phyloP scores from a whole-genome alignment of 1,140 invertebrate genomes.

The Laodelphax striatellus region DNA sequence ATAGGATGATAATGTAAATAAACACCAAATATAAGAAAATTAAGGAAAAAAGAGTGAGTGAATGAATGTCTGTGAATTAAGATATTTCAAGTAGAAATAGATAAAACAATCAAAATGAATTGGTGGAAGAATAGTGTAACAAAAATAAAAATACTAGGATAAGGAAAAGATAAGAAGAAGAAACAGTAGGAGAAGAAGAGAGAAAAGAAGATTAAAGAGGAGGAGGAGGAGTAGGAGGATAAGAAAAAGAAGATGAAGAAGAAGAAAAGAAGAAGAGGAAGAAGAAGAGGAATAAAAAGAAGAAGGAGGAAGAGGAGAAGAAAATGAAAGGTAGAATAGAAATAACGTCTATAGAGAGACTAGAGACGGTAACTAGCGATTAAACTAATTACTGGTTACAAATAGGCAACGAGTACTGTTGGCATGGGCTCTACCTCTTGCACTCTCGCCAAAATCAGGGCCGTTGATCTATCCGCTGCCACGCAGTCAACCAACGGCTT shows the following conservation, averaged over 20 bases:
- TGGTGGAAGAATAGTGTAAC: conserved; percentile 12
- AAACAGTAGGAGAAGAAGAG: neutral
- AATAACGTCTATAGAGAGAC: neutral
- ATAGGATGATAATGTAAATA: too few species aligned
- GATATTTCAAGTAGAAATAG: conserved; percentile 14
- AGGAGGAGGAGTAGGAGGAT: neutral
- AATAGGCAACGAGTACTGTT: too few species aligned
- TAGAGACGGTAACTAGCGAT: too few species aligned
- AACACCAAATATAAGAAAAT: too few species aligned
- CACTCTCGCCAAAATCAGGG: too few species aligned
- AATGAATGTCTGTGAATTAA: conserved; percentile 2
- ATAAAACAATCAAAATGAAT: conserved; percentile 3
- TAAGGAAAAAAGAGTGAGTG: neutral
- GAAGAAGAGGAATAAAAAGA: neutral
- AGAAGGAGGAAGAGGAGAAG: neutral
- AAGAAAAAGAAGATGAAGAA: neutral
- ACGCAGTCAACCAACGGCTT: too few species aligned
- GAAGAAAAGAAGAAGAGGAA: neutral
- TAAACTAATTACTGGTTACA: too few species aligned
- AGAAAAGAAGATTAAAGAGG: conserved; percentile 1
- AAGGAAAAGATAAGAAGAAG: neutral
- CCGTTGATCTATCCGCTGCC: too few species aligned
- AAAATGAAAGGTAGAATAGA: neutral
- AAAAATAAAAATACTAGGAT: conserved; percentile 5
- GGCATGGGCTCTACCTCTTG: too few species aligned